Percentiles rank a stretch among this genome's conserved stretches.
phyloP scores from a whole-genome alignment of 2,888 invertebrate genomes.

The Cactoblastis cactorum region DNA sequence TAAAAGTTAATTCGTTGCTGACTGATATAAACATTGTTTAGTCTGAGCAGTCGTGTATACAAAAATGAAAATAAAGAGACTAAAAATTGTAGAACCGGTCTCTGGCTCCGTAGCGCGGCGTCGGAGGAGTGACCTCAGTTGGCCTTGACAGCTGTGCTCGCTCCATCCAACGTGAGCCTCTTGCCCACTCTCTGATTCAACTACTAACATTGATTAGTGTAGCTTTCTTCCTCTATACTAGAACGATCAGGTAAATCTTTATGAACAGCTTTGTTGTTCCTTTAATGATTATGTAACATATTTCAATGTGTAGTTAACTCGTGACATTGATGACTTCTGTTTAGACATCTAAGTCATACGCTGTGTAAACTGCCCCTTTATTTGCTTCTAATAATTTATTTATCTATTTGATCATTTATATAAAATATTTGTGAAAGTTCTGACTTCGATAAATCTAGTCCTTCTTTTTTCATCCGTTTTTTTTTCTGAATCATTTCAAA shows the following conservation, averaged over 20 bases:
- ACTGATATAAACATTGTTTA: conserved; percentile 77
- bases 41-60: conserved; percentile 76
- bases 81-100: conserved; percentile 79
- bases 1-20: conserved; percentile 73
- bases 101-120: conserved; percentile 68
- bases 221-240: not conserved
- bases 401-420: no score
- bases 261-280: not conserved
- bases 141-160: conserved; percentile 78
- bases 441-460: no score
- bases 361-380: no score
- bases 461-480: no score
- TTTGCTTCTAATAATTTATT: no score
- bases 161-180: conserved; percentile 59
- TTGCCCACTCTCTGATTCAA: conserved; percentile 57
- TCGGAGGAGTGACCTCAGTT: conserved; percentile 77
- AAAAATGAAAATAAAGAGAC: conserved; percentile 78
- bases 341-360: no score
- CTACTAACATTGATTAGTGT: conserved; percentile 28
- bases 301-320: no score
- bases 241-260: not conserved
- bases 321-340: no score
- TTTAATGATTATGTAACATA: no score
- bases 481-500: no score
- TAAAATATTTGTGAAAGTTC: no score